Evolutionary conservation across 2,113 vertebrate genomes (phyloP).

Genomic region (Oxygymnocypris stewartii): DNA sequence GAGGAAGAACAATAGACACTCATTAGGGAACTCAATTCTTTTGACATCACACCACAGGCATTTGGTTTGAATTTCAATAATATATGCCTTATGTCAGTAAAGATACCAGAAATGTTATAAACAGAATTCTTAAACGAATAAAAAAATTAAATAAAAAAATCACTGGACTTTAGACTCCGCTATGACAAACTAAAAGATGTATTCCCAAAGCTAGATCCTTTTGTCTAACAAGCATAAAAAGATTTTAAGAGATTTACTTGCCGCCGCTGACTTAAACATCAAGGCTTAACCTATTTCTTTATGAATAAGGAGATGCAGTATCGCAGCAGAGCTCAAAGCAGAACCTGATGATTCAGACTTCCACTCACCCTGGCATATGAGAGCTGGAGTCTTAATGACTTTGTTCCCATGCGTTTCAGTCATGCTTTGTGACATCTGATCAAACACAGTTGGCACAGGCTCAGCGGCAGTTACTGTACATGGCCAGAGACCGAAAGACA

Average conservation of each 20-base stretch:
- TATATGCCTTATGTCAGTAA: constrained; percentile 36
- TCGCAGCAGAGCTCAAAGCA: constrained; percentile 54
- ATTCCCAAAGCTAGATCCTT: constrained; percentile 62
- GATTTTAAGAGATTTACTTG: constrained; percentile 72
- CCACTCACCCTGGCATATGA: constrained; percentile 52
- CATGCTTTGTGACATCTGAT: constrained; percentile 55
- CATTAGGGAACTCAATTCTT: constrained; percentile 20
- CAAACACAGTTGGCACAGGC: constrained; percentile 46
- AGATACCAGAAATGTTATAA: constrained; percentile 42
- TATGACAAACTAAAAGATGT: constrained; percentile 62
- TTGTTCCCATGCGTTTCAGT: constrained; percentile 40
- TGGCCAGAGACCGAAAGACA: constrained; percentile 44
- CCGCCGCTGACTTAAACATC: constrained; percentile 73
- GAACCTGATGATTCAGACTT: constrained; percentile 68
- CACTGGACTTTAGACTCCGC: constrained; percentile 56
- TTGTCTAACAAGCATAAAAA: constrained; percentile 71
- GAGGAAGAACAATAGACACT: constrained; percentile 16
- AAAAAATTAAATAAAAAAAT: neutral
- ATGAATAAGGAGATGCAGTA: constrained; percentile 65
- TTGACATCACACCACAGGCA: constrained; percentile 37
- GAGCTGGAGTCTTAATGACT: constrained; percentile 29
- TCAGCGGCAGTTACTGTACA: constrained; percentile 50
- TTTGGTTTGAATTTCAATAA: constrained; percentile 9
- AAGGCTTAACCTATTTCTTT: constrained; percentile 75
- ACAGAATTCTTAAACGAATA: neutral